Conservation (phyloP, 1,140 invertebrate species). For the Drosophila varians region DNA sequence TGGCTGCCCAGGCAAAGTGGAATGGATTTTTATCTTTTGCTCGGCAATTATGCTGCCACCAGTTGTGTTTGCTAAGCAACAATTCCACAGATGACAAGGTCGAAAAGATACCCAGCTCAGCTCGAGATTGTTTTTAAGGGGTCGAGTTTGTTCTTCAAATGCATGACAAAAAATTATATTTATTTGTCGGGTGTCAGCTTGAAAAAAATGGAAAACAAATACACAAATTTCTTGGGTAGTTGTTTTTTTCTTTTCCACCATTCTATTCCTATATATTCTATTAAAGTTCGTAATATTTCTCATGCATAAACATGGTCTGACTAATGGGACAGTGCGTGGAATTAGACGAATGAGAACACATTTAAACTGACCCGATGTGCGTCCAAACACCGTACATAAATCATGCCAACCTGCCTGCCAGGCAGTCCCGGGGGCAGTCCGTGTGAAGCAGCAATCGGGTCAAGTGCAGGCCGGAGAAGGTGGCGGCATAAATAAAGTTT, state of each 20-base stretch:
- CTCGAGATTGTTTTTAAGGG: not conserved
- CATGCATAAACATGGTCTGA: constrained; percentile 20
- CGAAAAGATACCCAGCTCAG: not conserved
- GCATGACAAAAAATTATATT: not conserved
- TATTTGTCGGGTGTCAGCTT: not conserved
- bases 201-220: not conserved
- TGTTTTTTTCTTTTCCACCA: too few relatives aligned
- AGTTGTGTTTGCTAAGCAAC: constrained; percentile 15
- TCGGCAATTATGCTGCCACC: constrained; percentile 20
- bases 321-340: constrained; percentile 19
- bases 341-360: constrained; percentile 36
- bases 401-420: constrained; percentile 20
- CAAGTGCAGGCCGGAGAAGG: constrained; percentile 42
- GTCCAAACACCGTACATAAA: constrained; percentile 16
- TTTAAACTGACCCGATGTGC: constrained; percentile 28
- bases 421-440: not conserved
- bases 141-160: constrained; percentile 2
- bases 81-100: constrained; percentile 1
- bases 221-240: too few relatives aligned
- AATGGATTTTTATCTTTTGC: constrained; percentile 25
- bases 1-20: not conserved
- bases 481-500: constrained; percentile 12
- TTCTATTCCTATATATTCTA: too few relatives aligned
- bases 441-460: constrained; percentile 41
- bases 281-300: not conserved